These are phyloP conservation scores for Drosophila meridionalis DNA, from an alignment of 2,888 invertebrate species.

Conservation along the genomic window DNA sequence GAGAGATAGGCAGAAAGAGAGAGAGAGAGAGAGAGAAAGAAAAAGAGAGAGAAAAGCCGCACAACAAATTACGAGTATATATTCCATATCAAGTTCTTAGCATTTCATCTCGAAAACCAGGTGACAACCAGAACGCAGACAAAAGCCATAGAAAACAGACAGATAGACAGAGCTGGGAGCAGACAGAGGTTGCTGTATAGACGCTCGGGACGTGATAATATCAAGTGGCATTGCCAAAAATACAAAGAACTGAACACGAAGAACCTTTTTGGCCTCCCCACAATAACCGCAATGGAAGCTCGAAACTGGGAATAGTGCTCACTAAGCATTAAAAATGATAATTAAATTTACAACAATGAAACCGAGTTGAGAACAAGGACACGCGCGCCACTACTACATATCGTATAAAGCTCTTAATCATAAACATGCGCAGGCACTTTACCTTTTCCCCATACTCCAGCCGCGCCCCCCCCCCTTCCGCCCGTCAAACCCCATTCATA, in stretches of 20 bases:
- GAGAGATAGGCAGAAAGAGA: neutral
- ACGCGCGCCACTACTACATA: conserved; percentile 38
- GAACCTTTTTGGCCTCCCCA: conserved; percentile 11
- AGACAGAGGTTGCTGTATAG: conserved; percentile 20
- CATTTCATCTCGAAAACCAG: conserved; percentile 66
- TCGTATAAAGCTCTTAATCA: conserved; percentile 75
- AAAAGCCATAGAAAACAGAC: conserved; percentile 41
- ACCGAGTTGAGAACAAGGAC: conserved; percentile 59
- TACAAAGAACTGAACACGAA: conserved; percentile 40
- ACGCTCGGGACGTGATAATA: conserved; percentile 62
- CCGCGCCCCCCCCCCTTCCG: neutral
- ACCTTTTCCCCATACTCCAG: conserved; percentile 34
- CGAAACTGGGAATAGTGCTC: conserved; percentile 69
- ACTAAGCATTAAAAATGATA: conserved; percentile 80
- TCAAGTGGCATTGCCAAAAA: conserved; percentile 72
- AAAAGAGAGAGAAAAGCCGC: conserved; percentile 25
- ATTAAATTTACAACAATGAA: conserved; percentile 80
- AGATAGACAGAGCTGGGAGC: conserved; percentile 18
- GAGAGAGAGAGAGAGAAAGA: neutral
- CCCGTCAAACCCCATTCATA: conserved; percentile 9
- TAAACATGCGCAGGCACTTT: conserved; percentile 80
- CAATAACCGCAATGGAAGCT: conserved; percentile 54
- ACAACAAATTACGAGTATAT: conserved; percentile 57
- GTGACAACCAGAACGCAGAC: conserved; percentile 65
- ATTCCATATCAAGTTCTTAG: conserved; percentile 58